A percentile compares a stretch with the other conserved stretches of the same genome.
Conservation (phyloP, 2,888 invertebrate species). For the Encarsia formosa region DNA sequence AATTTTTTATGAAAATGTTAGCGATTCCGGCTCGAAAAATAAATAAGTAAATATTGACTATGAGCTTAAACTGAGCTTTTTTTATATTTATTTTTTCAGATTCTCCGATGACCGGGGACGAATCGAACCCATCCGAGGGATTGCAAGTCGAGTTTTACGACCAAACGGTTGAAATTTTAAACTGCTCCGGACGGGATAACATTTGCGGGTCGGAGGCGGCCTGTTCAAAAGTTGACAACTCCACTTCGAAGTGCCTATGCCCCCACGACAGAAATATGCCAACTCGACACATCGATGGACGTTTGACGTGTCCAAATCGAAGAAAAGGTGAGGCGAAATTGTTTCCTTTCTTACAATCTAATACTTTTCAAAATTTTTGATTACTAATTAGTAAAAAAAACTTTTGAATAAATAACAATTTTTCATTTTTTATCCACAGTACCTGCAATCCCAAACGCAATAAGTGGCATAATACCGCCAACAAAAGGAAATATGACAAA, state of each 20-base stretch:
- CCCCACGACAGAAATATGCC: conserved; percentile 64
- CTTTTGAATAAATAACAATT: background rate
- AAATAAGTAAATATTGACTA: no score
- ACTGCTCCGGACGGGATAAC: conserved; percentile 45
- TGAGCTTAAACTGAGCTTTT: no score
- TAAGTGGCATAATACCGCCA: no score
- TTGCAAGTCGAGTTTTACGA: conserved; percentile 26
- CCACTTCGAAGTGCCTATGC: conserved; percentile 62
- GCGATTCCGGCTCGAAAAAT: background rate
- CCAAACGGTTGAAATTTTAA: conserved; percentile 32
- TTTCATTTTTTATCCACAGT: conserved; percentile 47
- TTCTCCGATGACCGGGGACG: conserved; percentile 24
- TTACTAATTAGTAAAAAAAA: background rate
- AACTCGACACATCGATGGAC: conserved; percentile 57
- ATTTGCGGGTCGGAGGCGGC: conserved; percentile 64
- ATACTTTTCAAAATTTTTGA: background rate
- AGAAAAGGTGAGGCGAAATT: conserved; percentile 54
- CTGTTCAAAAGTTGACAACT: conserved; percentile 55
- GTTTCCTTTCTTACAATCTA: background rate
- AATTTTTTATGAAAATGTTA: background rate
- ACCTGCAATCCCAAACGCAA: conserved; percentile 61
- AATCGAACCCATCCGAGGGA: conserved; percentile 27
- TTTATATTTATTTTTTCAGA: conserved; percentile 37
- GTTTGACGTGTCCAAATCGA: conserved; percentile 60
- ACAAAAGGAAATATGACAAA: conserved; percentile 49